Conservation (phyloP, 2,888 invertebrate species). For the Congeria kusceri region DNA sequence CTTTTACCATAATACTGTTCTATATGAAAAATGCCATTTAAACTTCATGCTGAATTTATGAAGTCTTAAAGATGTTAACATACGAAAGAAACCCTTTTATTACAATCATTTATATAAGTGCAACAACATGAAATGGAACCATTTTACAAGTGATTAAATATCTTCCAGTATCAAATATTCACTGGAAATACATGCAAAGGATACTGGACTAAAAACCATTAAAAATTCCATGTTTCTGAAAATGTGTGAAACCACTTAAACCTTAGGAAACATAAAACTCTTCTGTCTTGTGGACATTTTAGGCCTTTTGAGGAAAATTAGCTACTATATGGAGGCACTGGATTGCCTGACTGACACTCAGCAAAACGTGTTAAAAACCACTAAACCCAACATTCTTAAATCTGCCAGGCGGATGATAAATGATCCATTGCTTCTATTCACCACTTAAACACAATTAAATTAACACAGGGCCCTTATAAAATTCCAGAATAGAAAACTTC, state of each 20-base stretch:
- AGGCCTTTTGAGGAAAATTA: not conserved
- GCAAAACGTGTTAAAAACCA: slow-evolving; percentile 56
- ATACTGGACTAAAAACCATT: slow-evolving; percentile 1
- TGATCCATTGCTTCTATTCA: slow-evolving; percentile 17
- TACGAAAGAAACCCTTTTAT: too few relatives aligned
- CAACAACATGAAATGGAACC: too few relatives aligned
- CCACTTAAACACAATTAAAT: slow-evolving; percentile 46
- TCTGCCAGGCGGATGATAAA: slow-evolving; percentile 47
- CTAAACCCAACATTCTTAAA: slow-evolving; percentile 51
- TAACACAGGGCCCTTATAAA: slow-evolving; percentile 17
- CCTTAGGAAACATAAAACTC: slow-evolving; percentile 20
- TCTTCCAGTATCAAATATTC: too few relatives aligned
- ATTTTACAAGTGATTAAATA: too few relatives aligned
- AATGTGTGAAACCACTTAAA: slow-evolving; percentile 22
- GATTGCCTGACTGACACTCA: not conserved
- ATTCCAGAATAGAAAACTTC: not conserved
- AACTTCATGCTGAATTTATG: too few relatives aligned
- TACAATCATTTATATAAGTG: too few relatives aligned
- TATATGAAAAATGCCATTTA: too few relatives aligned
- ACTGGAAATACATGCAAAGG: too few relatives aligned
- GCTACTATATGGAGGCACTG: not conserved
- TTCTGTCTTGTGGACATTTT: not conserved
- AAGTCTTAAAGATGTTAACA: too few relatives aligned
- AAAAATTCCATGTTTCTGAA: slow-evolving; percentile 1
- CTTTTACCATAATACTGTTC: too few relatives aligned